Conservation (phyloP, 2,113 vertebrate species). For the Geococcyx californianus region DNA sequence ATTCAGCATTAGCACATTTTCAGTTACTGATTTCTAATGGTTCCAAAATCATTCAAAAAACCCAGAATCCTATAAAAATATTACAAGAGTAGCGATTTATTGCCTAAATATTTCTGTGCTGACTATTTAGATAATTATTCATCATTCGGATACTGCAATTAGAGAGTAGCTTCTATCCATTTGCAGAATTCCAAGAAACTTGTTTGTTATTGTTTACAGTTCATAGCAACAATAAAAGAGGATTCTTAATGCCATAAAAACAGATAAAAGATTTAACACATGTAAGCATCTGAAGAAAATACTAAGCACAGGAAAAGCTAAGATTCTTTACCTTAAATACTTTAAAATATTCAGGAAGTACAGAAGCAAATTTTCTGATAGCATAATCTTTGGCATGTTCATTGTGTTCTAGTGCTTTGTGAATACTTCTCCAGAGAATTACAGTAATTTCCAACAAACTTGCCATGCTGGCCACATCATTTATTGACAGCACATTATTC, state of each 20-base stretch:
- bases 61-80: neutral
- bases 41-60: neutral
- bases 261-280: neutral
- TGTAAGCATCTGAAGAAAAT: neutral
- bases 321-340: slow-evolving; percentile 83
- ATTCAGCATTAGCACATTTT: neutral
- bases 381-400: slow-evolving; percentile 82
- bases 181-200: neutral
- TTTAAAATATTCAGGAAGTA: slow-evolving; percentile 88
- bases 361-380: slow-evolving; percentile 84
- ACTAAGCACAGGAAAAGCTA: neutral
- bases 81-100: neutral
- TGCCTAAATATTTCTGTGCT: neutral
- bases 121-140: neutral
- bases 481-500: slow-evolving; percentile 73
- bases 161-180: neutral
- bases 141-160: neutral
- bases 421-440: slow-evolving; percentile 92
- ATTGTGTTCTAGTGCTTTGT: slow-evolving; percentile 82
- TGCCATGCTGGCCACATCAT: slow-evolving; percentile 80
- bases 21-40: neutral
- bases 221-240: neutral
- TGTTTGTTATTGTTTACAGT: neutral
- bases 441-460: slow-evolving; percentile 88
- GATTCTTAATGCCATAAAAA: neutral